A percentile compares a stretch with the other conserved stretches of the same genome.
These are phyloP conservation scores for Drosophila mojavensis DNA, from an alignment of 1,140 invertebrate genomes.

Conservation along the genomic window DNA sequence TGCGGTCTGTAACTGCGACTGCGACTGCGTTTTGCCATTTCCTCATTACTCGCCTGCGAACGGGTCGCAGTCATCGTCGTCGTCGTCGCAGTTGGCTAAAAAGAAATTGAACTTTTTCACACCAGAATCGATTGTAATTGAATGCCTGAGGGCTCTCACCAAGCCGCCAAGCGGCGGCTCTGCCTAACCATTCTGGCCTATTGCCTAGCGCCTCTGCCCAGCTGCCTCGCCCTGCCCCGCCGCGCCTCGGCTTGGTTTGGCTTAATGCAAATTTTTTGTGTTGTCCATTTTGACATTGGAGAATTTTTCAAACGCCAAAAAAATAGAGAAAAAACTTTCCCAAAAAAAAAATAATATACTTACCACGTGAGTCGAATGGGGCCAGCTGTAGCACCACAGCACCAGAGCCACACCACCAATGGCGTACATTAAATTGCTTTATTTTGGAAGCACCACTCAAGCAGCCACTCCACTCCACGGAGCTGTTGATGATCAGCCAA, in stretches of 20 bases:
- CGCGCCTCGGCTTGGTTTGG: conserved; percentile 9
- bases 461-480: conserved; percentile 7
- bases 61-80: conserved; percentile 62
- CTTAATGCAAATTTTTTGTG: conserved; percentile 69
- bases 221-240: not conserved
- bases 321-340: conserved; percentile 55
- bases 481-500: conserved; percentile 47
- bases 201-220: conserved; percentile 8
- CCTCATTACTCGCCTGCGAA: conserved; percentile 78
- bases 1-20: conserved; percentile 14
- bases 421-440: conserved; percentile 81
- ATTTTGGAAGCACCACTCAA: conserved; percentile 61
- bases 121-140: conserved; percentile 83
- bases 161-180: conserved; percentile 24
- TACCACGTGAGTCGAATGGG: conserved; percentile 48
- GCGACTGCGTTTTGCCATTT: conserved; percentile 78
- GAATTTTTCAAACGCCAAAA: conserved; percentile 71
- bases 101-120: conserved; percentile 83
- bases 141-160: conserved; percentile 71
- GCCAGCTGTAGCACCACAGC: conserved; percentile 45
- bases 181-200: conserved; percentile 36
- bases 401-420: conserved; percentile 58
- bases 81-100: conserved; percentile 60
- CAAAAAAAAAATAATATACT: conserved; percentile 47
- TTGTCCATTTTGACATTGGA: conserved; percentile 70